Conservation (phyloP, 2,888 invertebrate genomes). For the Xanthia togata region DNA sequence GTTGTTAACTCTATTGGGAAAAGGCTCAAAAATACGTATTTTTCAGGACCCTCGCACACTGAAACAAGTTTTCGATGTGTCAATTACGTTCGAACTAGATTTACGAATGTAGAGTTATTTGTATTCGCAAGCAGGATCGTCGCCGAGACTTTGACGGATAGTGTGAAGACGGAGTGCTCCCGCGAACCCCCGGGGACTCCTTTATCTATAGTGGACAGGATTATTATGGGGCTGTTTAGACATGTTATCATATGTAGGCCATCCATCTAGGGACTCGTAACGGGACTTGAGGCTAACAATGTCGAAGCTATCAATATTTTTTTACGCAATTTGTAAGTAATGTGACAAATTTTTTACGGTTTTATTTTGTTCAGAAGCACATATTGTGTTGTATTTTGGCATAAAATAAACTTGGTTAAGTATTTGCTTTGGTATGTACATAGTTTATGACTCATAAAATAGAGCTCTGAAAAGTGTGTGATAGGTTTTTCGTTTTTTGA, state of each 20-base stretch:
- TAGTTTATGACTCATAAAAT: background rate
- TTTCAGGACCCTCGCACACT: constrained; percentile 11
- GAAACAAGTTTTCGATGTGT: constrained; percentile 41
- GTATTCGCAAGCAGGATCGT: constrained; percentile 59
- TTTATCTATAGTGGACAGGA: constrained; percentile 67
- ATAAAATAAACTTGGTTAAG: background rate
- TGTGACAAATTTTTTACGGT: constrained; percentile 32
- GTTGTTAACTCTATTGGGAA: constrained; percentile 16
- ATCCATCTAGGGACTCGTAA: constrained; percentile 61
- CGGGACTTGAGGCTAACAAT: constrained; percentile 45
- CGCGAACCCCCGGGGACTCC: constrained; percentile 53
- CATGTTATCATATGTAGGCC: constrained; percentile 65
- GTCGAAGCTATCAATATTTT: constrained; percentile 41
- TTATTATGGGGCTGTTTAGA: constrained; percentile 66
- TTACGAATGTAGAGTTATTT: constrained; percentile 62
- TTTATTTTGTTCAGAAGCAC: constrained; percentile 15
- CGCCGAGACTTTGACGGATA: constrained; percentile 64
- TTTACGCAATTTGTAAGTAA: constrained; percentile 47
- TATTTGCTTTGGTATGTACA: background rate
- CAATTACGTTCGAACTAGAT: constrained; percentile 60
- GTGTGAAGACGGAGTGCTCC: constrained; percentile 62
- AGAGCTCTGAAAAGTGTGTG: background rate
- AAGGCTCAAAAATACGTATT: constrained; percentile 14
- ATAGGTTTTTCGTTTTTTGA: background rate
- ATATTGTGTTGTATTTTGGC: constrained; percentile 7